Evolutionary conservation across 2,113 vertebrate genomes (phyloP).

Genomic region (Eonycteris spelaea): DNA sequence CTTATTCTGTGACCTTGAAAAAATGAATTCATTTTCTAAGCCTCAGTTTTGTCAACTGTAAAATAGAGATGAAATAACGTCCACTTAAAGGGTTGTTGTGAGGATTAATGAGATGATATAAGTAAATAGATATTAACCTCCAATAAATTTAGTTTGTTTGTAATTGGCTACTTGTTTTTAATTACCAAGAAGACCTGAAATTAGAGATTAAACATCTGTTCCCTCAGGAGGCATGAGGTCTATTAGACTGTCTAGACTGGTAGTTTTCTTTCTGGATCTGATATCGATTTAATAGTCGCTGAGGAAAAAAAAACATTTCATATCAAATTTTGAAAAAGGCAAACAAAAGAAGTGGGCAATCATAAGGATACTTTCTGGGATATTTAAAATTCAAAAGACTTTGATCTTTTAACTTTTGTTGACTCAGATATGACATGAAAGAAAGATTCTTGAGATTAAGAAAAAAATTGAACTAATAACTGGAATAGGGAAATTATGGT

Average conservation of each 20-base stretch:
- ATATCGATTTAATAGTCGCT: background rate
- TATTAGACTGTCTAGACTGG: background rate
- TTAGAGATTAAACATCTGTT: background rate
- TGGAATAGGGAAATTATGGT: background rate
- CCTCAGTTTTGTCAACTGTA: background rate
- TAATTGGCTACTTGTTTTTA: background rate
- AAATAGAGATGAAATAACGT: background rate
- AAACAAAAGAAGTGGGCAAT: background rate
- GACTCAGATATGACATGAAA: background rate
- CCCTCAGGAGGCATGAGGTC: background rate
- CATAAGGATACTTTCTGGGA: background rate
- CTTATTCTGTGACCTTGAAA: background rate
- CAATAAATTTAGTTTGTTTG: background rate
- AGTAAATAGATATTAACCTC: background rate
- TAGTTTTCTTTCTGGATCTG: background rate
- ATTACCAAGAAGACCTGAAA: background rate
- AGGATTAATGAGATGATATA: background rate
- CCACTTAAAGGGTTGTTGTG: background rate
- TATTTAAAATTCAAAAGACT: slow-evolving; percentile 1
- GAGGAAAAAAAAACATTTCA: background rate
- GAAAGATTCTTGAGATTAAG: background rate
- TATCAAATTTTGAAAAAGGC: background rate
- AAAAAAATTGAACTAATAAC: background rate
- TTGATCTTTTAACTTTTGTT: slow-evolving; percentile 20
- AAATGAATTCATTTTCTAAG: background rate